Percentiles rank a stretch among this genome's conserved stretches.
Conservation (phyloP, 2,797 vertebrate species). For the Ciconia nigra region DNA sequence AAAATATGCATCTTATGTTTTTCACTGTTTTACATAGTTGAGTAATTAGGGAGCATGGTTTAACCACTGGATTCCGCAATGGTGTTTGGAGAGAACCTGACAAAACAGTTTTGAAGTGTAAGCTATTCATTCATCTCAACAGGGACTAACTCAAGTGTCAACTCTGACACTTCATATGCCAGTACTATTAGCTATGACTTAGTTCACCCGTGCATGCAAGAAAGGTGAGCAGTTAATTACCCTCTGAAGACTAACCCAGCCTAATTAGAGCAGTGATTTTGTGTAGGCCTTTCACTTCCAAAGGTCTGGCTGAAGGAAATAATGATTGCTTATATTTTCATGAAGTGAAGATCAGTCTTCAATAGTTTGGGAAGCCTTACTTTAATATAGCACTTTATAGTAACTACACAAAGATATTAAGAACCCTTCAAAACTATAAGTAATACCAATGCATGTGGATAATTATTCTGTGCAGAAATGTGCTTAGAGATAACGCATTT, state of each 20-base stretch:
- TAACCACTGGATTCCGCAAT: not conserved
- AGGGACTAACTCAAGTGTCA: not conserved
- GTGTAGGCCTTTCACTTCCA: not conserved
- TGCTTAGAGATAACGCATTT: not conserved
- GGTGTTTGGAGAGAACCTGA: not conserved
- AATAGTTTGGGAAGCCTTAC: not conserved
- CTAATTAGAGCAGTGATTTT: not conserved
- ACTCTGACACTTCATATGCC: not conserved
- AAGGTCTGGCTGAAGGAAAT: not conserved
- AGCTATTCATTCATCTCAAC: not conserved
- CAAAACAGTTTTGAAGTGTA: not conserved
- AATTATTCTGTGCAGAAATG: not conserved
- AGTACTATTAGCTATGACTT: not conserved
- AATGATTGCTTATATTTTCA: not conserved
- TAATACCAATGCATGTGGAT: not conserved
- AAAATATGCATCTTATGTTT: constrained; percentile 16
- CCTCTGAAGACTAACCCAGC: not conserved
- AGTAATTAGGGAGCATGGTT: not conserved
- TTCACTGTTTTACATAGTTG: not conserved
- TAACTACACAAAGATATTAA: not conserved
- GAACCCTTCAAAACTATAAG: not conserved
- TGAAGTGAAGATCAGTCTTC: not conserved
- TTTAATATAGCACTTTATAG: not conserved
- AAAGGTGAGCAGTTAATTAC: not conserved
- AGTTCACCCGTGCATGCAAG: not conserved